Base-by-base conservation (phyloP, 2,113 vertebrate species). In the Megaceryle maxima region DNA sequence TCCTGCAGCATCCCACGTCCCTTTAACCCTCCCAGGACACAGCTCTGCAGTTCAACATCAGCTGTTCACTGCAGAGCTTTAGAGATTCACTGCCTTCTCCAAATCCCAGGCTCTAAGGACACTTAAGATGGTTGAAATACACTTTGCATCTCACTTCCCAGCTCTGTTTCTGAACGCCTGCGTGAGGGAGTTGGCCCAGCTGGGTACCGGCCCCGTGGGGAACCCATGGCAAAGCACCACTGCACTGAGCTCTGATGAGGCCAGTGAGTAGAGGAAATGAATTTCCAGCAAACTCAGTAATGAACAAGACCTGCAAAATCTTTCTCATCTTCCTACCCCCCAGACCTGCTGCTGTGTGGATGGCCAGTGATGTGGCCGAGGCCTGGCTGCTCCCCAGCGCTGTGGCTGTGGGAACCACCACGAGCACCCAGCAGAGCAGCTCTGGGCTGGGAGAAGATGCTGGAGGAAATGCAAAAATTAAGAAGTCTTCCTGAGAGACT, bases 351-450 rank as follows among this genome's bases (percentile, higher is more conserved):
- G 74, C 39, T 2, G 2, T 7, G 55, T 57, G 72, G 33, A 14
- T 13, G 37, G 19, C 26, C 56, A 7, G 2, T 5, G 9, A 2
- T 0, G 12, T 0, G 33, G 64, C 75, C 37, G 29, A 4, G 48
- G 39, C 66, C 4, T 28, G 39, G 17, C 3, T 10, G 33, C 33
- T 53, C 21, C 44, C 66, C 76, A 20, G 29, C 9, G 0, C 41
- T 1, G 53, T 2, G 2, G 56, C 41, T 4, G 18, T 3, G 70
- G 69, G 70, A 41, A 53, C 16, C 33, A 2, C 53, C 55, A 25
- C 7, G 7, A 3, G 15, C 3, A 3, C 25, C 35, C 68, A 4
- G 2, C 0, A 1, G 64, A 55, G 46, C 43, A 5, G 51, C 51
- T 53, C 67, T 0, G 0, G 33, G 25, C 59, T 48, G 64, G 66